Base-by-base conservation (phyloP, 2,113 vertebrate species). In the Eubucco bourcierii region DNA sequence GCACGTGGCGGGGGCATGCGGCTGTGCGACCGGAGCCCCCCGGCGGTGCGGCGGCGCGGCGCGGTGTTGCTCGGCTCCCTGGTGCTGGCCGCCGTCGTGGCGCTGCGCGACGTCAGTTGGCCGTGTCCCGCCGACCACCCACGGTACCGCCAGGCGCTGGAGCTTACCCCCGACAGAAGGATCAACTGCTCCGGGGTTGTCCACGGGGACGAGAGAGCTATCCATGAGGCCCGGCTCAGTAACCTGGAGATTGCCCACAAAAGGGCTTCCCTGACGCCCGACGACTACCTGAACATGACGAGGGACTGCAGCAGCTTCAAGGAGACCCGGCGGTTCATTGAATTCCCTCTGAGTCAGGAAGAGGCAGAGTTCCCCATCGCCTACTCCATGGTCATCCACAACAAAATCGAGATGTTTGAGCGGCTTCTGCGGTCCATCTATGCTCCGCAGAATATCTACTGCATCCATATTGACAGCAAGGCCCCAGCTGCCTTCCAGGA, bases 361-460 rank as follows among this genome's bases (percentile, higher is more conserved):
- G 99, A 99, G 91, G 87, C 87, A 87, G 17, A 99, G 98, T 74
- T 99, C 98, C 20, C 98, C 11, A 97, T 99, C 7, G 98, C 99
- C 4, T 99, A 98, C 78, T 99, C 99, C 28, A 99, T 99, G 96
- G 98, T 99, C 90, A 97, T 99, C 66, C 99, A 99, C 12, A 52
- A 98, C n/a, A 98, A 99, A 61, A 98, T 99, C 4, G 98, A 99
- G 88, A 98, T 99, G 98, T 99, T 99, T 21, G 99, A 99, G 93
- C 97, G 99, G 56, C 97, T 99, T 14, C 94, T 99, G 12, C 93
- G 98, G 53, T 97, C 98, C 19, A 14, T 99, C 75, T 99, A 99
- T 19, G 16, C 94, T 9, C 99, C 99, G 2, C 99, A 99, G 96
- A 99, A 99, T 12, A 13, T 98, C n/a, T 99, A 99, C 95, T 99